A percentile compares a stretch with the other conserved stretches of the same genome.
These are phyloP conservation scores for Gymnodraco acuticeps DNA, from an alignment of 2,797 vertebrate species.

Conservation along the genomic window DNA sequence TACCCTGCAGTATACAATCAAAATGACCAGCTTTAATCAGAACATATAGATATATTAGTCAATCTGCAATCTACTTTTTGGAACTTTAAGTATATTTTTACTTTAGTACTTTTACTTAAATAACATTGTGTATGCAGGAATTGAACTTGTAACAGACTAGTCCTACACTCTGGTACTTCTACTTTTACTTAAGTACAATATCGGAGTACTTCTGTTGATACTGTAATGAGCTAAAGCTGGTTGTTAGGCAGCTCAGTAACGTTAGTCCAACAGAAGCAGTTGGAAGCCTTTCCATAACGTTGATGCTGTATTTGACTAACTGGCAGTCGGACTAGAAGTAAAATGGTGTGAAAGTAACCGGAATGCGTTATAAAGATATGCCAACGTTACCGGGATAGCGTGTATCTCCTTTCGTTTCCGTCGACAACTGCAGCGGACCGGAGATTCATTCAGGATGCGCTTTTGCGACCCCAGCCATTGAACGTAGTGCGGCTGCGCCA, in stretches of 20 bases:
- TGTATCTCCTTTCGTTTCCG: slow-evolving; percentile 47
- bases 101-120: no score
- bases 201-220: background rate
- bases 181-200: no score
- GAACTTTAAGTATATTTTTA: no score
- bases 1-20: no score
- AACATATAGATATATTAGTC: no score
- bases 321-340: accelerated
- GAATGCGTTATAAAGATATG: background rate
- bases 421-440: slow-evolving; percentile 44
- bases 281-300: no score
- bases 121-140: no score
- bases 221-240: slow-evolving; percentile 26
- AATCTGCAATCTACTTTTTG: no score
- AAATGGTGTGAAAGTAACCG: accelerated
- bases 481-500: slow-evolving; percentile 49
- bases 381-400: slow-evolving; percentile 36
- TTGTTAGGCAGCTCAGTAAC: background rate
- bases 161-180: no score
- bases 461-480: background rate
- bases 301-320: background rate
- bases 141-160: no score
- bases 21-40: no score
- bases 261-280: no score
- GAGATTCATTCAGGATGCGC: slow-evolving; percentile 52